A percentile compares a stretch with the other conserved stretches of the same genome.
These are phyloP conservation scores for Ectropis crepuscularia DNA, from an alignment of 2,888 invertebrate species.

Conservation along the genomic window DNA sequence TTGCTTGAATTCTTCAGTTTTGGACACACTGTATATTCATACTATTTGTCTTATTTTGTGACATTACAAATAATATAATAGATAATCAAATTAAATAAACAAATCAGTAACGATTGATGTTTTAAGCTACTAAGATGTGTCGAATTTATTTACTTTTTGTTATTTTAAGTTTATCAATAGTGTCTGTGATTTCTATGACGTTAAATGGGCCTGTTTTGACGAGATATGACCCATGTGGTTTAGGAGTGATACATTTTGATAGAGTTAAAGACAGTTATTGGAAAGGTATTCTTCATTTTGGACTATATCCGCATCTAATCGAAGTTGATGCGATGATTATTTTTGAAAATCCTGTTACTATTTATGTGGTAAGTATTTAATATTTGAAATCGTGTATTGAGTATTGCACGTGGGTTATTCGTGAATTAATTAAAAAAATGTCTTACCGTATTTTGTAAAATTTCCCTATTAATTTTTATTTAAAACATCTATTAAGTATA, in stretches of 20 bases:
- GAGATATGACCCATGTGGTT: slow-evolving; percentile 72
- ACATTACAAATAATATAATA: slow-evolving; percentile 1
- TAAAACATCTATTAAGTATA: no score
- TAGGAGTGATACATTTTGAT: slow-evolving; percentile 71
- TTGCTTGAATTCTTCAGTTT: slow-evolving; percentile 37
- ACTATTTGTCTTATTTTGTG: slow-evolving; percentile 16
- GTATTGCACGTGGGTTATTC: background rate
- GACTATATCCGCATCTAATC: slow-evolving; percentile 56
- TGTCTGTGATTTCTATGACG: slow-evolving; percentile 58
- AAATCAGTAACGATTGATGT: slow-evolving; percentile 5
- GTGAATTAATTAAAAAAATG: no score
- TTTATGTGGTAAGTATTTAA: slow-evolving; percentile 53
- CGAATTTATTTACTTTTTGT: slow-evolving; percentile 21
- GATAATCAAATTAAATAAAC: slow-evolving; percentile 7
- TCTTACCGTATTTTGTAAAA: no score
- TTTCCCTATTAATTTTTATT: no score
- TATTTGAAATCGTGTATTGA: background rate
- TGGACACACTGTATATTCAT: slow-evolving; percentile 52
- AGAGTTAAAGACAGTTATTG: slow-evolving; percentile 59
- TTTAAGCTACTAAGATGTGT: slow-evolving; percentile 17
- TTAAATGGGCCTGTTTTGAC: slow-evolving; percentile 64
- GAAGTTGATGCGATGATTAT: slow-evolving; percentile 58
- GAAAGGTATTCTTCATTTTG: slow-evolving; percentile 64
- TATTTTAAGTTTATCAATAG: slow-evolving; percentile 29
- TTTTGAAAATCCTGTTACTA: slow-evolving; percentile 59